phyloP scores from a whole-genome alignment of 2,888 invertebrate genomes.

The Amphipoea lucens region DNA sequence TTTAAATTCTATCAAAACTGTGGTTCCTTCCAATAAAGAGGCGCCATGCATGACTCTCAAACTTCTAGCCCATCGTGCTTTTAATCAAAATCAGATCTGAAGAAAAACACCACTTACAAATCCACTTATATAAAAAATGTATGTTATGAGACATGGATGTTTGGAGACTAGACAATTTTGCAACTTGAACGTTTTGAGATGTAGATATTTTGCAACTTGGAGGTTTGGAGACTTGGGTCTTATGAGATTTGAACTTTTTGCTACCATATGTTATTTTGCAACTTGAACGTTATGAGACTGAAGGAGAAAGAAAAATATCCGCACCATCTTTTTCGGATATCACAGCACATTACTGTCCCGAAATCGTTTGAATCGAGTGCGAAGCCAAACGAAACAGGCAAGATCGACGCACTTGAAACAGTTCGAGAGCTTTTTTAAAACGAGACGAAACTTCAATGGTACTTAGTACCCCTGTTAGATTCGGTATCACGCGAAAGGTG shows the following conservation, averaged over 20 bases:
- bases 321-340: neutral
- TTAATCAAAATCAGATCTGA: neutral
- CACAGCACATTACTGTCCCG: slow-evolving; percentile 41
- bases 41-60: too few species aligned
- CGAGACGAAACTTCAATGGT: slow-evolving; percentile 71
- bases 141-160: too few species aligned
- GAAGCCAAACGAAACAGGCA: slow-evolving; percentile 65
- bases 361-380: slow-evolving; percentile 63
- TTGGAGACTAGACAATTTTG: too few species aligned
- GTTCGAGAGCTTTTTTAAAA: slow-evolving; percentile 69
- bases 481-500: slow-evolving; percentile 52
- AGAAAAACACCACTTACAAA: too few species aligned
- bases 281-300: too few species aligned
- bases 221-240: too few species aligned
- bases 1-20: neutral
- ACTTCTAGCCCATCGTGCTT: neutral
- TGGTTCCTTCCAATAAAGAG: neutral
- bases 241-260: too few species aligned
- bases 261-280: too few species aligned
- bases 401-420: slow-evolving; percentile 69
- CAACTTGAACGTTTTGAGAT: too few species aligned
- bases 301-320: slow-evolving; percentile 19
- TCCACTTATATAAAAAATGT: too few species aligned
- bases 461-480: slow-evolving; percentile 71
- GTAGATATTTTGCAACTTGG: too few species aligned